These are phyloP conservation scores for Coregonus ussuriensis DNA, from an alignment of 2,797 vertebrate genomes.

Conservation along the genomic window DNA sequence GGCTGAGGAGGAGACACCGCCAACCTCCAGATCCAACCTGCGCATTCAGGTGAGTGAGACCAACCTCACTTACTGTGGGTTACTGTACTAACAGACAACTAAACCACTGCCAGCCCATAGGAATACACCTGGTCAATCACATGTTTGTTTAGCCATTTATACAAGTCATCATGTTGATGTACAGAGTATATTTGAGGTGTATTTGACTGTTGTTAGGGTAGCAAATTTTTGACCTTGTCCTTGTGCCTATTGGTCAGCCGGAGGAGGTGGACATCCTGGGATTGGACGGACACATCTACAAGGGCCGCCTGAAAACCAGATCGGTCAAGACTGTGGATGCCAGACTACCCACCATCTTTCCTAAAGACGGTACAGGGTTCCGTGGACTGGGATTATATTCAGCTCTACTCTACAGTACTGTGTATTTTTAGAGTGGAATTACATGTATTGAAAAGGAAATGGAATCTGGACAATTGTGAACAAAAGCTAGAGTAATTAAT, in stretches of 20 bases:
- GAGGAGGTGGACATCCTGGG: slow-evolving; percentile 76
- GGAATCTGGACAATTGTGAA: neutral
- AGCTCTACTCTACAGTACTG: neutral
- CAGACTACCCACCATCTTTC: slow-evolving; percentile 65
- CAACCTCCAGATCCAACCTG: slow-evolving; percentile 14
- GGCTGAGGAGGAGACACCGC: slow-evolving; percentile 44
- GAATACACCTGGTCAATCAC: neutral
- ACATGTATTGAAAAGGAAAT: neutral
- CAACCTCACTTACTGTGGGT: neutral
- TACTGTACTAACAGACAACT: neutral
- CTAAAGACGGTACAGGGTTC: slow-evolving; percentile 69
- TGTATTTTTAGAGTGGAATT: neutral
- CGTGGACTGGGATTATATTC: neutral
- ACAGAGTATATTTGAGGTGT: neutral
- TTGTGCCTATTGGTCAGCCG: slow-evolving; percentile 39
- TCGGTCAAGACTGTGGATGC: slow-evolving; percentile 40
- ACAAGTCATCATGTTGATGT: neutral
- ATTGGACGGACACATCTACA: slow-evolving; percentile 79
- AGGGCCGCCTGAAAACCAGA: slow-evolving; percentile 68
- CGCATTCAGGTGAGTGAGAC: slow-evolving; percentile 26
- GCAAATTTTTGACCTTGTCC: slow-evolving; percentile 20
- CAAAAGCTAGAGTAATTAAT: neutral
- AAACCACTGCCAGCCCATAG: neutral
- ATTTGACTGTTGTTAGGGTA: neutral
- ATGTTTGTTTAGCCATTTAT: neutral